These are phyloP conservation scores for Tiliqua scincoides DNA, from an alignment of 2,113 vertebrate species.

Conservation along the genomic window DNA sequence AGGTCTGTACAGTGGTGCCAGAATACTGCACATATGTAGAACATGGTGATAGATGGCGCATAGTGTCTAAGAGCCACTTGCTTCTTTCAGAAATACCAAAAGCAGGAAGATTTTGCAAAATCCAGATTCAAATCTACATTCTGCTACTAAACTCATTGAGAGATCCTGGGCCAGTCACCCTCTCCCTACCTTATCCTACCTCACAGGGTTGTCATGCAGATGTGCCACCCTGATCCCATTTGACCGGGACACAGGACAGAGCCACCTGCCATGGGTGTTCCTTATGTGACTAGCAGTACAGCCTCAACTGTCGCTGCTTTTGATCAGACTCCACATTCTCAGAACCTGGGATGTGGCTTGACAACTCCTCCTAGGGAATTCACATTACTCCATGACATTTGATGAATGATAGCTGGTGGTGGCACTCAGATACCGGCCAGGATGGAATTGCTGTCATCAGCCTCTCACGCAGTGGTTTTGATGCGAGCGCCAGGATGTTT, in stretches of 20 bases:
- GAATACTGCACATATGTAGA: not conserved
- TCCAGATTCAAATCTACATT: too few species aligned
- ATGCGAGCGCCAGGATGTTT: not conserved
- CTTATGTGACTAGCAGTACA: not conserved
- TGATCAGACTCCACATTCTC: not conserved
- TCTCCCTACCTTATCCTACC: too few species aligned
- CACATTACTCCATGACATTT: not conserved
- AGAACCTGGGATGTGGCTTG: not conserved
- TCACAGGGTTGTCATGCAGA: too few species aligned
- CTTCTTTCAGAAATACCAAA: not conserved
- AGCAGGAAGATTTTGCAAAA: not conserved
- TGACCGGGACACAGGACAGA: too few species aligned
- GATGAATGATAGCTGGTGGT: constrained; percentile 9
- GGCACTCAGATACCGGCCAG: not conserved
- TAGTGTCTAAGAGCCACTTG: too few species aligned
- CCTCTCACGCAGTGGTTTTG: not conserved
- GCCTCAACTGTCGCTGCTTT: not conserved
- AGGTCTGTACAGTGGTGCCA: too few species aligned
- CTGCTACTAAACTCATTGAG: too few species aligned
- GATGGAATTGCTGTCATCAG: not conserved
- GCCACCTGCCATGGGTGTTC: rapidly evolving
- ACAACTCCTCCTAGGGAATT: constrained; percentile 35
- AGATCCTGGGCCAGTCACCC: too few species aligned
- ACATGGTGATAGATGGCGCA: too few species aligned
- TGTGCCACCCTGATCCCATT: too few species aligned